These are phyloP conservation scores for Columba janthina DNA, from an alignment of 2,113 vertebrate genomes.

Conservation along the genomic window DNA sequence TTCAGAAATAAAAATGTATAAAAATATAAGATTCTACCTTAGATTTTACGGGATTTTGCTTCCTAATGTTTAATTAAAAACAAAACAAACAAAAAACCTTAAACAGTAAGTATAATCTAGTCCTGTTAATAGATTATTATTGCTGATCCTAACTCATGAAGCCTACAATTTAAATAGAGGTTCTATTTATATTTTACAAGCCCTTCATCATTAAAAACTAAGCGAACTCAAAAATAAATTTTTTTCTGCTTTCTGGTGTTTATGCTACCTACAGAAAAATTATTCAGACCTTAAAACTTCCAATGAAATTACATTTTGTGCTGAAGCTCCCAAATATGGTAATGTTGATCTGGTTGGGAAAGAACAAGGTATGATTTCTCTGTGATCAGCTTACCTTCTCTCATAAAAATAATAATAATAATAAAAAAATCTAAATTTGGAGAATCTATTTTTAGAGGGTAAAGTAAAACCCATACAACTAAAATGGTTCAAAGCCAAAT, in stretches of 20 bases:
- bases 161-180: neutral
- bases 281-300: neutral
- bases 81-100: fast-evolving
- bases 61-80: neutral
- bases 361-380: neutral
- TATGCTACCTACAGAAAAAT: neutral
- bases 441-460: neutral
- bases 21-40: neutral
- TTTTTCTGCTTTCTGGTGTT: neutral
- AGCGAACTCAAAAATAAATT: neutral
- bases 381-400: neutral
- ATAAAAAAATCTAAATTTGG: no score
- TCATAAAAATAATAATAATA: neutral
- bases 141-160: neutral
- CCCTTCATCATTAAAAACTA: neutral
- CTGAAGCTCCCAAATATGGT: neutral
- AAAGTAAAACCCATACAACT: neutral
- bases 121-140: neutral
- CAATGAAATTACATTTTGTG: neutral
- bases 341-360: neutral
- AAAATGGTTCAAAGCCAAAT: neutral
- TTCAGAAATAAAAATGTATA: neutral
- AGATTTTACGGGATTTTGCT: neutral
- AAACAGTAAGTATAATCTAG: neutral
- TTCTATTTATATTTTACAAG: neutral